phyloP scores from a whole-genome alignment of 1,140 invertebrate genomes.

The Dufourea novaeangliae region DNA sequence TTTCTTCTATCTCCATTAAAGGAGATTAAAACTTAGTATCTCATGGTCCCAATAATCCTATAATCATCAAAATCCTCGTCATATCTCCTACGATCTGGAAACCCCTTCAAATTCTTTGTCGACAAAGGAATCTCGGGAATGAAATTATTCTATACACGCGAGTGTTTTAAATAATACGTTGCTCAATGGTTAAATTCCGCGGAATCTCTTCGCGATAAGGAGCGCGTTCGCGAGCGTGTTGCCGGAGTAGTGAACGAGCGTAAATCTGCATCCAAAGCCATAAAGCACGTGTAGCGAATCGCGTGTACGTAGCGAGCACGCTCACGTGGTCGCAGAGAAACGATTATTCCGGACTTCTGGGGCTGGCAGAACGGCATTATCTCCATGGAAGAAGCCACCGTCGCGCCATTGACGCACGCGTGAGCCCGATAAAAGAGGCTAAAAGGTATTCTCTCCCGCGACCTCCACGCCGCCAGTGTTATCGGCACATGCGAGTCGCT shows the following conservation, averaged over 20 bases:
- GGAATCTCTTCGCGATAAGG: no score
- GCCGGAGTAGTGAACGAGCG: neutral
- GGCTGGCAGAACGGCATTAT: slow-evolving; percentile 42
- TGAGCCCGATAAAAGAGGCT: slow-evolving; percentile 42
- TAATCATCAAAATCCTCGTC: neutral
- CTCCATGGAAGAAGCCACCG: slow-evolving; percentile 50
- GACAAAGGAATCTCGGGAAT: neutral
- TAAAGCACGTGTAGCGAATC: slow-evolving; percentile 43
- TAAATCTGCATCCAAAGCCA: neutral
- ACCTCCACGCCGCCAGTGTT: slow-evolving; percentile 37
- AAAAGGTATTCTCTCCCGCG: slow-evolving; percentile 42
- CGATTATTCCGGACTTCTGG: slow-evolving; percentile 48
- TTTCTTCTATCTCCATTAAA: neutral
- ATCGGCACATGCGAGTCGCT: slow-evolving; percentile 41
- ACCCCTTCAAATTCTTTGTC: neutral
- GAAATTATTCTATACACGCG: neutral
- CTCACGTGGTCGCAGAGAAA: slow-evolving; percentile 32
- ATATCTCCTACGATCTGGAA: neutral
- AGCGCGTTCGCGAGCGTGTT: neutral
- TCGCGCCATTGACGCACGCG: slow-evolving; percentile 38
- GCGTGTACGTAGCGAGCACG: slow-evolving; percentile 3
- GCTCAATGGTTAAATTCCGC: neutral
- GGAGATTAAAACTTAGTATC: neutral
- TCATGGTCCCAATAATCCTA: no score
- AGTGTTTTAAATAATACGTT: neutral